Percentiles rank a stretch among this genome's conserved stretches.
These are phyloP conservation scores for Archaeoteleia sp. DNA, from an alignment of 2,888 invertebrate genomes.

Conservation along the genomic window DNA sequence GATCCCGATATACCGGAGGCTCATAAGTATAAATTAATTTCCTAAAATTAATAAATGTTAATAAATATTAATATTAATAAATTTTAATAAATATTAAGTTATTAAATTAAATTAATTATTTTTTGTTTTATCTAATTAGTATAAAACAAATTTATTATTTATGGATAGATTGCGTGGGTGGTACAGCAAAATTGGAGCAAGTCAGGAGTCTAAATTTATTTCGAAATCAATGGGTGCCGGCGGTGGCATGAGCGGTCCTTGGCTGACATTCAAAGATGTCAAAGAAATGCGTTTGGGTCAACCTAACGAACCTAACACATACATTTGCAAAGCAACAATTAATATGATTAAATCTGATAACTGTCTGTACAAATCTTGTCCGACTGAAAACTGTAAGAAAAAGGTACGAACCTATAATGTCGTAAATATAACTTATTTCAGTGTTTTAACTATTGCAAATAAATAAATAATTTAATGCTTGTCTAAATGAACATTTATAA, in stretches of 20 bases:
- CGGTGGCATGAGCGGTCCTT: conserved; percentile 78
- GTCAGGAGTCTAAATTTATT: conserved; percentile 80
- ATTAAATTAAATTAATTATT: background rate
- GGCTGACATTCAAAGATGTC: conserved; percentile 86
- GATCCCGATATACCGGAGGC: conserved; percentile 95
- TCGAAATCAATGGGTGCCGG: conserved; percentile 72
- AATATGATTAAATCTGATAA: conserved; percentile 88
- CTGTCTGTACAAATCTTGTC: conserved; percentile 93
- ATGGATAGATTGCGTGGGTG: conserved; percentile 84
- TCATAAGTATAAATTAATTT: conserved; percentile 76
- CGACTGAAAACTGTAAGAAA: conserved; percentile 92
- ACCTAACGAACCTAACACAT: conserved; percentile 89
- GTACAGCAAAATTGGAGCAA: conserved; percentile 88
- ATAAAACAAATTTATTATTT: conserved; percentile 1
- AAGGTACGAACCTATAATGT: conserved; percentile 77
- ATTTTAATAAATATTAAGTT: conserved; percentile 6
- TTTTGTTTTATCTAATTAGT: background rate
- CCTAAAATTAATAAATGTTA: conserved; percentile 1
- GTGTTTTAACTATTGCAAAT: background rate
- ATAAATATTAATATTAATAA: conserved; percentile 3
- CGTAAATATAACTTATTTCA: conserved; percentile 3
- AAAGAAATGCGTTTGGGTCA: conserved; percentile 82
- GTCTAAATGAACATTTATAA: background rate
- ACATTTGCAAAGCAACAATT: conserved; percentile 85
- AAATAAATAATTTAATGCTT: conserved; percentile 17